phyloP scores from a whole-genome alignment of 2,888 invertebrate species.

The Gastrophysa polygoni region DNA sequence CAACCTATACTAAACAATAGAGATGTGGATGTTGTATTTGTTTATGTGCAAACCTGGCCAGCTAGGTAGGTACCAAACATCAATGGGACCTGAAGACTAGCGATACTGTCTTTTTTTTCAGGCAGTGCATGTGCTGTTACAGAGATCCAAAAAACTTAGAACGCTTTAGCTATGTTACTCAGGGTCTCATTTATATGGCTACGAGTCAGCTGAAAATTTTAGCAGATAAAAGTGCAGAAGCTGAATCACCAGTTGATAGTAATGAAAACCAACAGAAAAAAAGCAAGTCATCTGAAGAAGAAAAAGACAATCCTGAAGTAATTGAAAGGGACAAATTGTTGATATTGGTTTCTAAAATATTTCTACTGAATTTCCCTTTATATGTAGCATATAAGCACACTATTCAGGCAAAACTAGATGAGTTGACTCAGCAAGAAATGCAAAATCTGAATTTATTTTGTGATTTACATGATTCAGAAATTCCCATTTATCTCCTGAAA shows the following conservation, averaged over 20 bases:
- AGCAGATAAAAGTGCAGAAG: conserved; percentile 48
- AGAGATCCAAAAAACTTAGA: conserved; percentile 92
- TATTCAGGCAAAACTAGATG: conserved; percentile 79
- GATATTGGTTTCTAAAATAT: conserved; percentile 85
- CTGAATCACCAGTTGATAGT: conserved; percentile 20
- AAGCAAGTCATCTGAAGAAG: conserved; percentile 40
- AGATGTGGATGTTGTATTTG: conserved; percentile 82
- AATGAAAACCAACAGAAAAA: conserved; percentile 73
- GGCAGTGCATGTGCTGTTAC: conserved; percentile 95
- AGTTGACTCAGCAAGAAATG: conserved; percentile 84
- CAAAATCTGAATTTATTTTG: conserved; percentile 80
- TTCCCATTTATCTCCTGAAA: conserved; percentile 85
- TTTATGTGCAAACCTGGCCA: conserved; percentile 89
- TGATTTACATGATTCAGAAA: conserved; percentile 92
- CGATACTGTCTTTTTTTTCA: conserved; percentile 55
- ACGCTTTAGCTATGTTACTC: conserved; percentile 85
- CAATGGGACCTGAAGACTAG: not conserved
- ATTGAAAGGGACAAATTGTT: conserved; percentile 89
- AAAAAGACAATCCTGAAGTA: conserved; percentile 58
- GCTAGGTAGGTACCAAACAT: conserved; percentile 68
- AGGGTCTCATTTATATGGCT: conserved; percentile 83
- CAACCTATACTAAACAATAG: conserved; percentile 75
- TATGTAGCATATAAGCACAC: conserved; percentile 88
- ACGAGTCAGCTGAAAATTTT: conserved; percentile 82
- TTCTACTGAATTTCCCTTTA: conserved; percentile 87